A percentile compares a stretch with the other conserved stretches of the same genome.
phyloP scores from a whole-genome alignment of 53 echinoderm and acorn worm genomes.

The Holothuria scabra region DNA sequence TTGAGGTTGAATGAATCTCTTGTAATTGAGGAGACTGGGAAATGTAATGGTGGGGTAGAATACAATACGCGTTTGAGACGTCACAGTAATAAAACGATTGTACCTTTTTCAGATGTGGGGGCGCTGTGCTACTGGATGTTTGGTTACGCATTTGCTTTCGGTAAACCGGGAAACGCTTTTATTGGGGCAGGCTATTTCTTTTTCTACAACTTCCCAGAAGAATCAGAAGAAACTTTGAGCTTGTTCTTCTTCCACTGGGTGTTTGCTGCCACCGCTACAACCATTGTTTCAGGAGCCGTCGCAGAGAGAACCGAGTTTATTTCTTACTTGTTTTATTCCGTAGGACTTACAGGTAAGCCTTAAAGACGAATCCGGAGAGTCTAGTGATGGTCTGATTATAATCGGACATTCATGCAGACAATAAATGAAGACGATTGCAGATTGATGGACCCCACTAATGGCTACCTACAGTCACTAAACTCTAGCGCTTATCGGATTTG shows the following conservation, averaged over 20 bases:
- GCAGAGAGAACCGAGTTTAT: constrained; percentile 87
- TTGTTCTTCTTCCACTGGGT: constrained; percentile 92
- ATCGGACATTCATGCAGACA: no score
- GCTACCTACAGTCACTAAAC: no score
- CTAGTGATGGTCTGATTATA: no score
- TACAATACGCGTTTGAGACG: no score
- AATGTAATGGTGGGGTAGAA: no score
- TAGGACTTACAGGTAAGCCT: constrained; percentile 69
- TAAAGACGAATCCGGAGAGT: no score
- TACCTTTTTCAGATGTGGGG: constrained; percentile 66
- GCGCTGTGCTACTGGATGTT: constrained; percentile 82
- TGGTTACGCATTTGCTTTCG: constrained; percentile 94
- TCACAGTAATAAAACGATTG: no score
- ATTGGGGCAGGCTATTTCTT: constrained; percentile 85
- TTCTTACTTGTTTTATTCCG: constrained; percentile 81
- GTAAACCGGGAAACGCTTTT: constrained; percentile 70
- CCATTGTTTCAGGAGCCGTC: constrained; percentile 92
- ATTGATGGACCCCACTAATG: no score
- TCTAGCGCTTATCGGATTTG: no score
- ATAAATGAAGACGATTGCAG: no score
- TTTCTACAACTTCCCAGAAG: constrained; percentile 65
- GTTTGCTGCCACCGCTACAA: constrained; percentile 92
- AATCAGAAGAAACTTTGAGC: constrained; percentile 22
- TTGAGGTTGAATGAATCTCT: no score
- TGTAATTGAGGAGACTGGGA: no score